These are phyloP conservation scores for Cryptoprocta ferox DNA, from an alignment of 2,797 vertebrate genomes.

Conservation along the genomic window DNA sequence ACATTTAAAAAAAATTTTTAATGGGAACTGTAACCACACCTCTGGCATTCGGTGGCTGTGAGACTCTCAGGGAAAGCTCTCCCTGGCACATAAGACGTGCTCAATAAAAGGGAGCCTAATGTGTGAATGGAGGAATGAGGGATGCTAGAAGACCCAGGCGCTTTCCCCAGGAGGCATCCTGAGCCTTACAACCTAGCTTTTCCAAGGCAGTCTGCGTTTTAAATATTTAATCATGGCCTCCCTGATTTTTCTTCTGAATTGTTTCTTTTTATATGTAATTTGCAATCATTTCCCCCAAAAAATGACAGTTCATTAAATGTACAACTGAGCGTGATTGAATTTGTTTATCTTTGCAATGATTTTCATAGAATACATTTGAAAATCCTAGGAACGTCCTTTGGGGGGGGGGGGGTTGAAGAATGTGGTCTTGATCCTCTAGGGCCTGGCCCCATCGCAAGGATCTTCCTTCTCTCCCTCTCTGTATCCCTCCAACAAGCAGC, in stretches of 20 bases:
- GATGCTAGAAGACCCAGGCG: not conserved
- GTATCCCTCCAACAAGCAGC: not conserved
- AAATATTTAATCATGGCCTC: slow-evolving; percentile 58
- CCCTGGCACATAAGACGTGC: too few relatives aligned
- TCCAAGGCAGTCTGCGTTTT: slow-evolving; percentile 30
- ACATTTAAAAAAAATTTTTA: not conserved
- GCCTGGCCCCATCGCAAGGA: not conserved
- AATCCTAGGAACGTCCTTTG: not conserved
- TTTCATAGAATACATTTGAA: slow-evolving; percentile 52
- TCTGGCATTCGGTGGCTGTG: not conserved
- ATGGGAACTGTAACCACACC: accelerated
- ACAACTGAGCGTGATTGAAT: slow-evolving; percentile 43
- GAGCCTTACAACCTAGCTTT: not conserved
- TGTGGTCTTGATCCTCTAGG: not conserved
- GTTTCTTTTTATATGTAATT: slow-evolving; percentile 72
- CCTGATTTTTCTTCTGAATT: slow-evolving; percentile 32
- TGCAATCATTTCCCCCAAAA: slow-evolving; percentile 71
- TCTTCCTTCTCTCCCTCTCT: not conserved
- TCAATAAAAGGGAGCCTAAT: not conserved
- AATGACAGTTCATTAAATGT: slow-evolving; percentile 72
- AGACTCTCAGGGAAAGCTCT: not conserved
- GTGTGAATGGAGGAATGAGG: too few relatives aligned
- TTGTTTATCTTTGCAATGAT: slow-evolving; percentile 67
- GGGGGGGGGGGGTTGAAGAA: not conserved
- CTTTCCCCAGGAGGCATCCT: not conserved